Evolutionary conservation across 2,797 vertebrate genomes (phyloP), one percentile per base, ranked within the genome.

Genomic region (Enteromius argenteus): DNA sequence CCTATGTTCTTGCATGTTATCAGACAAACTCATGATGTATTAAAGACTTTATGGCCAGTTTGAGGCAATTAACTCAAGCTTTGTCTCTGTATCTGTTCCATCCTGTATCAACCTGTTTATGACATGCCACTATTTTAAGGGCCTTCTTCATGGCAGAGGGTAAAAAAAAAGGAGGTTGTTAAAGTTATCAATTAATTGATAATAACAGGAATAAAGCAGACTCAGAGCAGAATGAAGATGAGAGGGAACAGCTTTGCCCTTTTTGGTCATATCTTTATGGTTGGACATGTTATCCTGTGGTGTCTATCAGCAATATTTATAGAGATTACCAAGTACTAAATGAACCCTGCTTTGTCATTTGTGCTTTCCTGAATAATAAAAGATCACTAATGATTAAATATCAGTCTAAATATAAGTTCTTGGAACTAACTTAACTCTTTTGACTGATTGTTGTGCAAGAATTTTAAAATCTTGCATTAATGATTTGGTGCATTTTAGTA

Each of bases 261-360:
- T 27, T 67, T 75, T 32, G 46, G 35, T 21, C 60, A 21, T 66
- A 83, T 83, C 81, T 83, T 83, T 83, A 83, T 83, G 60, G 60
- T 15, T 67, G 44, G 3, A 68, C 46, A 53, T 42, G 72, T 76
- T 83, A 42, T 75, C 60, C 81, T 30, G 21, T 53, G 23, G 6
- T 67, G 32, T 75, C 44, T 83, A 39, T 83, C 81, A 83, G 72
- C 44, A 37, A 49, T 51, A 75, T 83, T 64, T 73, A 82, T 66
- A 11, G 56, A 82, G 27, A 74, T 56, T 49, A 39, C 7, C 10
- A 44, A 69, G 51, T 60, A 21, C 51, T 15, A 35, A 4, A 68
- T 53, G 79, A 80, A 30, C 15, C 30, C 19, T 79, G 77, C 19
- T 66, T 7, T 79, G 44, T 79, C 42, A 66, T 67, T 67, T 51